Evolutionary conservation across 1,140 invertebrate species (phyloP), one percentile per base, ranked within the genome.

Genomic region (Camponotus vicinus): DNA sequence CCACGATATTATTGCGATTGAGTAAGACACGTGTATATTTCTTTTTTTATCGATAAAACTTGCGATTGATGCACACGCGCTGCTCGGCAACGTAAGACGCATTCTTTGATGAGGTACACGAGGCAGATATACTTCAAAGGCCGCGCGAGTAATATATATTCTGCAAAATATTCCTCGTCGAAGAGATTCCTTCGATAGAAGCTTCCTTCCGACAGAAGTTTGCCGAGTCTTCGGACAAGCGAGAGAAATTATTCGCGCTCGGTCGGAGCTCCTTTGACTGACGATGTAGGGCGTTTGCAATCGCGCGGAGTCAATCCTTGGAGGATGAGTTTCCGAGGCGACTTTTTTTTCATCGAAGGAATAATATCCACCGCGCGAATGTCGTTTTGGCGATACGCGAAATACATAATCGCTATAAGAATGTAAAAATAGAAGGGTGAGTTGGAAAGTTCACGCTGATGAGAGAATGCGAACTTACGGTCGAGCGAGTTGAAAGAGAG

Each of bases 191-290:
- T 86, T 77, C 61, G 45, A 63, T 42, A 27, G 64, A 37, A 80
- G 69, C 69, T 57, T 69, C 79, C 27, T 61, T 42, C 40, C n/a
- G 27, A 7, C 42, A 18, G 37, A 32, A 77, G 63, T 86, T 76
- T 83, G n/a, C 27, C 34, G 70, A 89, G 82, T 89, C 71, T 77
- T 89, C 76, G 67, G 70, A 66, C 88, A 49, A 83, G 45, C 78
- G 59, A 59, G 88, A 87, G 88, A 90, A 90, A 90, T 90, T 90
- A 84, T 84, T 89, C 73, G 59, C 88, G 73, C 85, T 87, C 73
- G 76, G 67, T 79, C 67, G 88, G 64, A 84, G 63, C 75, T 75
- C 63, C 88, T 87, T 89, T 87, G 79, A 49, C 42, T 87, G 63
- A 79, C 85, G 64, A 42, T 59, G 55, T 27, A 42, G 82, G 37